Conservation (phyloP, 1,140 invertebrate species). For the Drosophila micromelanica region DNA sequence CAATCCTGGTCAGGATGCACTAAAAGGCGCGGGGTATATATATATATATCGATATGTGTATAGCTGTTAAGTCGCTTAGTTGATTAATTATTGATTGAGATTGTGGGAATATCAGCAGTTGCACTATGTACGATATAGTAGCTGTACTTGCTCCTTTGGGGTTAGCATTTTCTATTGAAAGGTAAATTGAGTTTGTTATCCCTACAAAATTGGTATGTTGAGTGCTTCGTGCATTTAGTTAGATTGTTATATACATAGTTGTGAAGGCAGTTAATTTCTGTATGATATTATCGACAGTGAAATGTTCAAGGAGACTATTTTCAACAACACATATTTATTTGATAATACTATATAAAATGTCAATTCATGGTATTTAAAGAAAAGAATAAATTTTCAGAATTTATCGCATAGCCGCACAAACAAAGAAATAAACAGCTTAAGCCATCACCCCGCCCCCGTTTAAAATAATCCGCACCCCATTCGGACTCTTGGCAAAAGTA, state of each 20-base stretch:
- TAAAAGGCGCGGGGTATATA: not conserved
- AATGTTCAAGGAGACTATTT: no score
- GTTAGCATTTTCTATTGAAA: not conserved
- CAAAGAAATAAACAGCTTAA: constrained; percentile 69
- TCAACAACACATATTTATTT: no score
- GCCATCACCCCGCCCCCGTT: not conserved
- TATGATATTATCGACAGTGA: no score
- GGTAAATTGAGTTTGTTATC: not conserved
- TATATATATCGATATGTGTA: not conserved
- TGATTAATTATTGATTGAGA: constrained; percentile 27
- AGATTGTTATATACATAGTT: no score
- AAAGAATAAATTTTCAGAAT: constrained; percentile 24
- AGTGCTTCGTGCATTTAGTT: not conserved
- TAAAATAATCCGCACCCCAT: not conserved
- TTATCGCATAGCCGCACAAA: constrained; percentile 45
- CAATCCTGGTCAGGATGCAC: not conserved
- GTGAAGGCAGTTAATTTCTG: not conserved
- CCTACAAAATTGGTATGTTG: not conserved
- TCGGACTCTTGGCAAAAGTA: constrained; percentile 52
- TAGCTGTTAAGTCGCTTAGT: constrained; percentile 21
- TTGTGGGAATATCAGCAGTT: constrained; percentile 32
- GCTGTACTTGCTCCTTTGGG: constrained; percentile 9
- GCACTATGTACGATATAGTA: constrained; percentile 23
- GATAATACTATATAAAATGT: no score
- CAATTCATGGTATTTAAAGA: no score